A percentile compares a stretch with the other conserved stretches of the same genome.
phyloP scores from a whole-genome alignment of 1,140 invertebrate genomes.

The Ceratoteleas bidentatus region DNA sequence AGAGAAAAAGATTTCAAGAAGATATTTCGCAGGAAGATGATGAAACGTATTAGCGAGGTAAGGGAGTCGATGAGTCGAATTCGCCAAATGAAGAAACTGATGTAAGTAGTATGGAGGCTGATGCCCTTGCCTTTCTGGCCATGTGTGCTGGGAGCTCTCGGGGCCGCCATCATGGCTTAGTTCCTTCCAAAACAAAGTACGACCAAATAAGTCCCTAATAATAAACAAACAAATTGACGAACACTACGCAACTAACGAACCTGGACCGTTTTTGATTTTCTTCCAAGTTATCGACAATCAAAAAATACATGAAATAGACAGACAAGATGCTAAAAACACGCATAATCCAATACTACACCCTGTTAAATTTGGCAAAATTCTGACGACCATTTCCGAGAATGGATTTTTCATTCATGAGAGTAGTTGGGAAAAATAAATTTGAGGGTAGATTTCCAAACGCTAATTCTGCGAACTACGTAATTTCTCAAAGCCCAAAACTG shows the following conservation, averaged over 20 bases:
- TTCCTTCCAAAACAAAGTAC: background rate
- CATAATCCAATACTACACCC: constrained; percentile 8
- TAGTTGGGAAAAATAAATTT: constrained; percentile 3
- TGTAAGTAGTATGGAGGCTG: too few relatives aligned
- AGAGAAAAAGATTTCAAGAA: too few relatives aligned
- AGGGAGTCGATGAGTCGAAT: too few relatives aligned
- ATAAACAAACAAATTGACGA: background rate
- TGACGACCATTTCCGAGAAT: background rate
- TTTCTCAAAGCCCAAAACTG: background rate
- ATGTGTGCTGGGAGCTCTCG: too few relatives aligned
- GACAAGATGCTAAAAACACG: background rate
- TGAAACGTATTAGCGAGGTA: too few relatives aligned
- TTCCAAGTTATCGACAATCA: constrained; percentile 9
- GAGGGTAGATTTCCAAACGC: background rate
- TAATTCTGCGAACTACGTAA: background rate
- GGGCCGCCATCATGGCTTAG: background rate
- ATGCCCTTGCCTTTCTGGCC: too few relatives aligned
- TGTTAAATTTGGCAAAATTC: constrained; percentile 9
- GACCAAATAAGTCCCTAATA: background rate
- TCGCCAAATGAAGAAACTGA: too few relatives aligned
- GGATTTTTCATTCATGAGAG: background rate
- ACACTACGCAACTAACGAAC: background rate
- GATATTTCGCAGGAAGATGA: too few relatives aligned
- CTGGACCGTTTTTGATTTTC: constrained; percentile 1
- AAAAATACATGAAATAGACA: background rate